Evolutionary conservation across 2,888 invertebrate genomes (phyloP), one percentile per base, ranked within the genome.

Genomic region (Morpho achilles): DNA sequence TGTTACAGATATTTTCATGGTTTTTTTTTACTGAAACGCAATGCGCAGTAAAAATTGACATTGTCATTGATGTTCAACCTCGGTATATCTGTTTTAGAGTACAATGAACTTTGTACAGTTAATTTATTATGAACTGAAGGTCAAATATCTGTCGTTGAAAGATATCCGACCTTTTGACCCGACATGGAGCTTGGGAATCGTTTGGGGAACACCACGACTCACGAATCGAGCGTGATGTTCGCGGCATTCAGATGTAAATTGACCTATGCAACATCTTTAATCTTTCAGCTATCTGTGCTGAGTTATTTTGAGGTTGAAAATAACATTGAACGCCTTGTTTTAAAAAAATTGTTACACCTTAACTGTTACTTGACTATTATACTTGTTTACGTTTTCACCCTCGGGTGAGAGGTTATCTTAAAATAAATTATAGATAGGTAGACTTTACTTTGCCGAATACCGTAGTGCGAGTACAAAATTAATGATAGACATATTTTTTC

Each of bases 241-340:
- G 67, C 67, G 79, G 68, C 76, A 77, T 77, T 78, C 76, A 72
- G 68, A 64, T 63, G 69, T 63, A 64, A 63, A 68, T 63, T 69
- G 71, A 72, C 67, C 69, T 75, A 73, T 69, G 58, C 56, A 53
- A 41, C 47, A 44, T 7, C 42, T 43, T 44, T 23, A 43, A 55
- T 42, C 45, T 56, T 43, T 6, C 44, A 53, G 55, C 45, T 22
- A 32, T 32, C 32, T 32, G 16, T 16, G 16, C 16, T 16, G 32
- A 32, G 32, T 32, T 32, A 32, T 32, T 32, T 32, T 32, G 32
- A 32, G 32, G 32, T 32, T 32, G 3, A 32, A 32, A 32, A 32
- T 32, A 2, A 32, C 32, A 32, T 32, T 32, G 3, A 32, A 5
- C 32, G 32, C 32, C 32, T 32, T 32, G 5, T 32, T 32, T 32